phyloP scores from a whole-genome alignment of 2,113 vertebrate genomes.

The Amazona vittata region DNA sequence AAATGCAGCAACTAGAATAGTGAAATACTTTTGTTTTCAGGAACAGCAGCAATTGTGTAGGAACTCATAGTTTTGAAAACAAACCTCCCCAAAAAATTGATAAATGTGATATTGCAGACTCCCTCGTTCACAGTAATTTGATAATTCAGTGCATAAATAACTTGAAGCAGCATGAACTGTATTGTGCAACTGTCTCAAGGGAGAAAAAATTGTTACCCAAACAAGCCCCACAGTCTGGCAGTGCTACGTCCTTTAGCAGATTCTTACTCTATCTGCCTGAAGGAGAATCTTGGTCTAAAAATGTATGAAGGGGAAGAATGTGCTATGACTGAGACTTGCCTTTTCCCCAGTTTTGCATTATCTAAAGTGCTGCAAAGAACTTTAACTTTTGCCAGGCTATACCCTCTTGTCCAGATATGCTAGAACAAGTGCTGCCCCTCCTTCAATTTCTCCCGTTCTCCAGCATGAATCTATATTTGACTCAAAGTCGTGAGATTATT shows the following conservation, averaged over 20 bases:
- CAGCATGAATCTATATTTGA: not conserved
- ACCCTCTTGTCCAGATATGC: not conserved
- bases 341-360: not conserved
- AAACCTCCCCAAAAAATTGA: not conserved
- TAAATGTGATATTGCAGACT: not conserved
- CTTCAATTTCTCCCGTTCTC: not conserved
- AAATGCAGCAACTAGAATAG: not conserved
- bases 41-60: not conserved
- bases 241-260: fast-evolving
- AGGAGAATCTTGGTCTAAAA: not conserved
- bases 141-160: not conserved
- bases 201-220: not conserved
- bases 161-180: not conserved
- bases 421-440: not conserved
- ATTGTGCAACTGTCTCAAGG: not conserved
- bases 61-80: not conserved
- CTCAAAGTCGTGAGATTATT: not conserved
- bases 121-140: not conserved
- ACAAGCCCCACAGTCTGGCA: not conserved
- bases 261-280: not conserved
- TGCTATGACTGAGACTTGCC: not conserved
- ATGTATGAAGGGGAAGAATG: fast-evolving
- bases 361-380: not conserved
- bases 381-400: not conserved
- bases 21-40: not conserved